Base-by-base conservation (phyloP, 2,113 vertebrate species). In the Carassius gibelio region DNA sequence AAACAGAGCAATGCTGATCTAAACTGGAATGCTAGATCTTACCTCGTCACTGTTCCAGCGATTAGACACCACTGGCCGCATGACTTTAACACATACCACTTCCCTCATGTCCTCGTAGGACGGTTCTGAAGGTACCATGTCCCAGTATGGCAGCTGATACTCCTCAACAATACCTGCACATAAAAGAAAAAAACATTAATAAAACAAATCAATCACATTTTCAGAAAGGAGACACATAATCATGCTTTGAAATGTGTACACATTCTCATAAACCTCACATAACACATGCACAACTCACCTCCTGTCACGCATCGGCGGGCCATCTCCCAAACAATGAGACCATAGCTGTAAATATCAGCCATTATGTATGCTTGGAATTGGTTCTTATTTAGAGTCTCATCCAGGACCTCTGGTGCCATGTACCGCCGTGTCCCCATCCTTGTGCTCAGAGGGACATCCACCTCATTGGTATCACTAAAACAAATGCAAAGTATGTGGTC, bases 341-440 rank as follows among this genome's bases (percentile, higher is more conserved):
- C 97, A 78, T 98, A 99, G 93, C 98, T 99, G 91, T 99, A 99
- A 90, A 99, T 99, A 91, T 99, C 98, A 14, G 98, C 98, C 98
- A 99, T 98, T 91, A 99, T 96, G 92, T 98, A 99, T 0, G 97
- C 96, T 85, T 99, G 97, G 92, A 99, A 99, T 88, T 99, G 96
- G 90, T 96, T 99, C 92, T 98, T 99, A 90, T 98, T 98, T 69
- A 99, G 94, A 84, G 94, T 97, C 88, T 99, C 96, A 87, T 99
- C 97, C 61, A 99, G 94, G 42, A 99, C 97, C 88, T 99, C 98
- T 0, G 98, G 98, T 52, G 98, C 97, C 97, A 99, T 99, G 92
- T 99, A 99, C 84, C 98, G 96, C 57, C 96, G 94, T 4, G 97
- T 99, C 38, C 98, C 98, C 76, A 99, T 96, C 61, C 98, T 94